Evolutionary conservation across 1,140 invertebrate species (phyloP).

Genomic region (Drosophila ohnishii): DNA sequence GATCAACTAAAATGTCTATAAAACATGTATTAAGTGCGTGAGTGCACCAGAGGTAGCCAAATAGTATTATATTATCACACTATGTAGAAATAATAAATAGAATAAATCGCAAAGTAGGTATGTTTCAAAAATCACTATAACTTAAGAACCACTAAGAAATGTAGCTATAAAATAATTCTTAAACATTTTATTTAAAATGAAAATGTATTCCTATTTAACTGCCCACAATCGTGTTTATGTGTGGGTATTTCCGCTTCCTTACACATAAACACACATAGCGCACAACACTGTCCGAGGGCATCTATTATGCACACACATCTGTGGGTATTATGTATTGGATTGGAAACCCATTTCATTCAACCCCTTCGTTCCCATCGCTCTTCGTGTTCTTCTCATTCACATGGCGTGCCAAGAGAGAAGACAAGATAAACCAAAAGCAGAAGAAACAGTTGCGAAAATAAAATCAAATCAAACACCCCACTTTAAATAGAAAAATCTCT

Average conservation of each 20-base stretch:
- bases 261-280: slow-evolving; percentile 18
- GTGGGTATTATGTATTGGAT: slow-evolving; percentile 34
- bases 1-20: slow-evolving; percentile 49
- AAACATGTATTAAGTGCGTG: slow-evolving; percentile 40
- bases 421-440: slow-evolving; percentile 32
- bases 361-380: slow-evolving; percentile 8
- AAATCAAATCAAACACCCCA: slow-evolving; percentile 47
- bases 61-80: not conserved
- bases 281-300: slow-evolving; percentile 11
- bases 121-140: not conserved
- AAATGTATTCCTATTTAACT: not conserved
- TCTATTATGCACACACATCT: slow-evolving; percentile 25
- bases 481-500: slow-evolving; percentile 57
- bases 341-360: slow-evolving; percentile 51
- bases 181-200: not conserved
- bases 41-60: slow-evolving; percentile 3
- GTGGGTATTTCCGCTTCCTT: slow-evolving; percentile 45
- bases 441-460: slow-evolving; percentile 28
- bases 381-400: not conserved
- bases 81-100: not conserved
- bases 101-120: not conserved
- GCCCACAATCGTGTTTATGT: not conserved
- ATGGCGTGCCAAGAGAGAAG: slow-evolving; percentile 30
- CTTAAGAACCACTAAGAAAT: not conserved
- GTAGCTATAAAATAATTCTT: not conserved